phyloP scores from a whole-genome alignment of 2,113 vertebrate genomes.

The Odontesthes bonariensis region DNA sequence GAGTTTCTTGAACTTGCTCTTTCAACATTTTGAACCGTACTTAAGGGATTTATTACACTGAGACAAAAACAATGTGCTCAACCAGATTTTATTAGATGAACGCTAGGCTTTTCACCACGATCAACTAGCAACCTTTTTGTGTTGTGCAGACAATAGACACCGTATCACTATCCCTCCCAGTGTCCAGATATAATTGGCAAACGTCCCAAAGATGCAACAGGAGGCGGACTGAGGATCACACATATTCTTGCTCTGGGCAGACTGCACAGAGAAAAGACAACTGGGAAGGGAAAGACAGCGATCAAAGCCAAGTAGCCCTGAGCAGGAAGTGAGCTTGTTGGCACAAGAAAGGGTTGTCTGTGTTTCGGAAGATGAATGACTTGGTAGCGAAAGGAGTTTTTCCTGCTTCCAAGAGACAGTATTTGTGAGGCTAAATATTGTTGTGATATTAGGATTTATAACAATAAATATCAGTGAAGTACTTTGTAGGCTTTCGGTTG shows the following conservation, averaged over 20 bases:
- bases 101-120: not conserved
- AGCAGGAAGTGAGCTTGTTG: constrained; percentile 60
- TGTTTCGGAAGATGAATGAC: constrained; percentile 59
- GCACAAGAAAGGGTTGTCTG: constrained; percentile 34
- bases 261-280: constrained; percentile 46
- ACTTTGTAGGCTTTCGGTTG: no score
- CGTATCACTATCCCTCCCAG: constrained; percentile 7
- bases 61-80: constrained; percentile 13
- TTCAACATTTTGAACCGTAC: not conserved
- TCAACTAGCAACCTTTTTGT: constrained; percentile 26
- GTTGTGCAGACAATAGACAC: constrained; percentile 11
- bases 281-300: constrained; percentile 43
- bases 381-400: constrained; percentile 19
- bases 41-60: not conserved
- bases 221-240: constrained; percentile 60
- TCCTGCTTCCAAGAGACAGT: not conserved
- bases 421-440: not conserved
- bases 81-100: constrained; percentile 28
- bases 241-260: constrained; percentile 54
- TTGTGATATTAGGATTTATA: not conserved
- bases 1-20: not conserved
- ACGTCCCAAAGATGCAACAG: constrained; percentile 34
- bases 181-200: constrained; percentile 34
- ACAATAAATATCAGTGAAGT: not conserved
- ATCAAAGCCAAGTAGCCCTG: constrained; percentile 63